Percentiles rank a stretch among this genome's conserved stretches.
These are phyloP conservation scores for Portevinia maculata DNA, from an alignment of 2,888 invertebrate genomes.

Conservation along the genomic window DNA sequence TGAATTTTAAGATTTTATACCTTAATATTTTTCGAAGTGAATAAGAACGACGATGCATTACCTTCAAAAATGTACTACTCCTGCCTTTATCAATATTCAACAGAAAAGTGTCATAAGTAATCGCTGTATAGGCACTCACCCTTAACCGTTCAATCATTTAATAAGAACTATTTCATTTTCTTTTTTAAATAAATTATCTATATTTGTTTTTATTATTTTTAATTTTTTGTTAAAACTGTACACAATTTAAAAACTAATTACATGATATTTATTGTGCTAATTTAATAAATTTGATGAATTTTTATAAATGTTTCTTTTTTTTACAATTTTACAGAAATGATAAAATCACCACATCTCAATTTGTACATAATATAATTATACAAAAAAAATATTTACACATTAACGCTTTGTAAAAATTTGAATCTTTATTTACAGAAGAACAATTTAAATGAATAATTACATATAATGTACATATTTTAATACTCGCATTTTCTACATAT, in stretches of 20 bases:
- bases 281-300: slow-evolving; percentile 60
- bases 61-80: no score
- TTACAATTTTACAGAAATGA: slow-evolving; percentile 67
- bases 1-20: no score
- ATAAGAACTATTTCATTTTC: not conserved
- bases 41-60: no score
- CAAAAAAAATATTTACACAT: slow-evolving; percentile 38
- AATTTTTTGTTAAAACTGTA: slow-evolving; percentile 64
- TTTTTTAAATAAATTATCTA: slow-evolving; percentile 73
- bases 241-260: slow-evolving; percentile 64
- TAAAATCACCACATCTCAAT: slow-evolving; percentile 29
- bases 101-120: no score
- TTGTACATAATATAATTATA: slow-evolving; percentile 65
- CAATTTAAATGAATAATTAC: slow-evolving; percentile 39
- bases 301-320: slow-evolving; percentile 54
- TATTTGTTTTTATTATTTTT: slow-evolving; percentile 70
- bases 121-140: no score
- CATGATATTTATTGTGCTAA: slow-evolving; percentile 64
- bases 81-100: no score
- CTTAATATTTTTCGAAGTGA: no score
- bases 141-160: no score
- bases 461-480: no score
- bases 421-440: slow-evolving; percentile 61
- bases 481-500: slow-evolving; percentile 24
- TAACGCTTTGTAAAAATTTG: slow-evolving; percentile 9